Conservation (phyloP, 2,797 vertebrate genomes). For the Melopsittacus undulatus region DNA sequence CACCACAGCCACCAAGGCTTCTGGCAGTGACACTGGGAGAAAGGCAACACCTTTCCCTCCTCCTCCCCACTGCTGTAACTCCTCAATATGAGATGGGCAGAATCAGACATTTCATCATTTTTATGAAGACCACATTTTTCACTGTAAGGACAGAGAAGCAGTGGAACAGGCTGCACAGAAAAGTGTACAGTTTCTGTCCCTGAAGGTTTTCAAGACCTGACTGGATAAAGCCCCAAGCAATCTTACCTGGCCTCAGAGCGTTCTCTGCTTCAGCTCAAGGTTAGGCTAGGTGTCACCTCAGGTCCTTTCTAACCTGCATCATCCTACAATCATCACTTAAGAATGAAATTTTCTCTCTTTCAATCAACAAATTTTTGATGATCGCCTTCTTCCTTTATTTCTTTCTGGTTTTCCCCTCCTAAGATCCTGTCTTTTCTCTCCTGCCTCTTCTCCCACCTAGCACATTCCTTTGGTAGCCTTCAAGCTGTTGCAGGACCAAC, state of each 20-base stretch:
- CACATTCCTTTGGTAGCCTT: not conserved
- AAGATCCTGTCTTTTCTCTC: not conserved
- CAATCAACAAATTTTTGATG: not conserved
- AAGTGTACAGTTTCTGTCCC: not conserved
- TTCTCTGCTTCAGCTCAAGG: not conserved
- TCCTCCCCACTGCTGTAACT: not conserved
- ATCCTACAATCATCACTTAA: not conserved
- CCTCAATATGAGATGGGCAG: not conserved
- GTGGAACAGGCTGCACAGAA: not conserved
- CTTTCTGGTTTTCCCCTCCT: not conserved
- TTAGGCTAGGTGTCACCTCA: not conserved
- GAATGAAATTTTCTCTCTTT: not conserved
- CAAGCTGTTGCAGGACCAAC: not conserved
- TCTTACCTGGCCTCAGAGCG: not conserved
- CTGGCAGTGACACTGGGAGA: not conserved
- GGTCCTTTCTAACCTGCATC: not conserved
- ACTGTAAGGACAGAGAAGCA: accelerated
- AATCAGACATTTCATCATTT: not conserved
- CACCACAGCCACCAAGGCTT: not conserved
- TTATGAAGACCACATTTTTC: not conserved
- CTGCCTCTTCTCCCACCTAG: not conserved
- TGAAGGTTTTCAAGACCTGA: not conserved
- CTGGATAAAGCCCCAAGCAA: not conserved
- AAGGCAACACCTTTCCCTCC: not conserved
- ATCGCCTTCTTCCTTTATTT: not conserved